Percentiles rank a stretch among this genome's conserved stretches.
Conservation (phyloP, 2,888 invertebrate genomes). For the Saturnia pavonia region DNA sequence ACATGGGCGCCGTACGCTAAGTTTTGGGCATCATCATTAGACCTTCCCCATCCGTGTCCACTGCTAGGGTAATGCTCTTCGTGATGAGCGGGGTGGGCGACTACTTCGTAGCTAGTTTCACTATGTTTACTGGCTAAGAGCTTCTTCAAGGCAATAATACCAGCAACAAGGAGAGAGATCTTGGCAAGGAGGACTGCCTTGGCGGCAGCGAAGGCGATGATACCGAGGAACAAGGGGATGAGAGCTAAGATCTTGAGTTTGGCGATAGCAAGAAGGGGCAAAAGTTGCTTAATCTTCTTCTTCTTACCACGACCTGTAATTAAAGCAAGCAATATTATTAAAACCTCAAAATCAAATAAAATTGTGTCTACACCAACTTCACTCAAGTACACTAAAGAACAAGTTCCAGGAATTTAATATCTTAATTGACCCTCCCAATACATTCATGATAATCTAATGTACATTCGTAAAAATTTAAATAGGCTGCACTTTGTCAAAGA, state of each 20-base stretch:
- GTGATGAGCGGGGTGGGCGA: slow-evolving; percentile 83
- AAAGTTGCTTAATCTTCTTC: slow-evolving; percentile 88
- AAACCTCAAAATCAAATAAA: not conserved
- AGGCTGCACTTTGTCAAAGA: too few species aligned
- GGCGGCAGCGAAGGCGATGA: slow-evolving; percentile 90
- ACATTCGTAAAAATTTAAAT: too few species aligned
- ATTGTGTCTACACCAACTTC: too few species aligned
- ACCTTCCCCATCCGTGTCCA: slow-evolving; percentile 86
- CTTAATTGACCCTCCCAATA: too few species aligned
- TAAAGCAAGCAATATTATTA: not conserved
- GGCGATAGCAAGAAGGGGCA: slow-evolving; percentile 88
- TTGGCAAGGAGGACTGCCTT: slow-evolving; percentile 93
- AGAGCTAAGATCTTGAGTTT: slow-evolving; percentile 90
- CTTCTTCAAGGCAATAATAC: slow-evolving; percentile 86
- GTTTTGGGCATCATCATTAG: slow-evolving; percentile 78
- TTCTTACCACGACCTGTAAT: slow-evolving; percentile 89
- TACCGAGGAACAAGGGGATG: slow-evolving; percentile 87
- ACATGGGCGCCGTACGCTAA: slow-evolving; percentile 82
- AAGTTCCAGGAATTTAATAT: too few species aligned
- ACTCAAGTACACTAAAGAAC: too few species aligned
- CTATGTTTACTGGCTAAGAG: slow-evolving; percentile 86
- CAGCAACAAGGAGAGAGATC: slow-evolving; percentile 89
- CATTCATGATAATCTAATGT: too few species aligned
- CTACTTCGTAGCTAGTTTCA: slow-evolving; percentile 89
- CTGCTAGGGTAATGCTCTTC: slow-evolving; percentile 79